These are phyloP conservation scores for Amazona vittata DNA, from an alignment of 2,113 vertebrate species.

Conservation along the genomic window DNA sequence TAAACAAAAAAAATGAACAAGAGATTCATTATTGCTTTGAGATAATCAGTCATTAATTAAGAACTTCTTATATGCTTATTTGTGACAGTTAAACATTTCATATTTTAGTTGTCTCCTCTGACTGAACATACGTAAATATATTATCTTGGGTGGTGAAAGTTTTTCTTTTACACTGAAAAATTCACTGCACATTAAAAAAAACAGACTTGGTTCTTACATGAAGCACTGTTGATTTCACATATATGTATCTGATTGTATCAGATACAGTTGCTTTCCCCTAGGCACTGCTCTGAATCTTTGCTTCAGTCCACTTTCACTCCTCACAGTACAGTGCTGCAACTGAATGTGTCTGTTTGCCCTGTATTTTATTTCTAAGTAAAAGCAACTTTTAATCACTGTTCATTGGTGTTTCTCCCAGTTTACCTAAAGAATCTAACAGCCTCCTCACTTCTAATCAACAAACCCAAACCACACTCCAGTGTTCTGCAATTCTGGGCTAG, in stretches of 20 bases:
- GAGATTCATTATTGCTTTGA: background rate
- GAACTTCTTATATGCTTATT: background rate
- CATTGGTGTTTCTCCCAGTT: background rate
- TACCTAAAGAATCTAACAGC: background rate
- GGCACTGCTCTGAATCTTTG: background rate
- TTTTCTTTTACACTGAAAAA: background rate
- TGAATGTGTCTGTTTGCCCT: background rate
- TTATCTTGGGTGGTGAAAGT: background rate
- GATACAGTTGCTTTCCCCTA: background rate
- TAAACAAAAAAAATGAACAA: background rate
- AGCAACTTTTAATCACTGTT: background rate
- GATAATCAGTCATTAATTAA: constrained; percentile 23
- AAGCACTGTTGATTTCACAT: background rate
- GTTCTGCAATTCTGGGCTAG: background rate
- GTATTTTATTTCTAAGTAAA: background rate
- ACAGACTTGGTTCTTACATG: background rate
- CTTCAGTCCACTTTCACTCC: background rate
- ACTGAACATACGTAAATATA: background rate
- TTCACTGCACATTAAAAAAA: background rate
- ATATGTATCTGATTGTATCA: background rate
- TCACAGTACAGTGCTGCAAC: background rate
- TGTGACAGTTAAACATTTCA: background rate
- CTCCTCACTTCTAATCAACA: background rate
- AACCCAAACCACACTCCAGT: background rate
- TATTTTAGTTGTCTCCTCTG: background rate